A percentile compares a stretch with the other conserved stretches of the same genome.
phyloP scores from a whole-genome alignment of 2,797 vertebrate species.

The Characodon lateralis region DNA sequence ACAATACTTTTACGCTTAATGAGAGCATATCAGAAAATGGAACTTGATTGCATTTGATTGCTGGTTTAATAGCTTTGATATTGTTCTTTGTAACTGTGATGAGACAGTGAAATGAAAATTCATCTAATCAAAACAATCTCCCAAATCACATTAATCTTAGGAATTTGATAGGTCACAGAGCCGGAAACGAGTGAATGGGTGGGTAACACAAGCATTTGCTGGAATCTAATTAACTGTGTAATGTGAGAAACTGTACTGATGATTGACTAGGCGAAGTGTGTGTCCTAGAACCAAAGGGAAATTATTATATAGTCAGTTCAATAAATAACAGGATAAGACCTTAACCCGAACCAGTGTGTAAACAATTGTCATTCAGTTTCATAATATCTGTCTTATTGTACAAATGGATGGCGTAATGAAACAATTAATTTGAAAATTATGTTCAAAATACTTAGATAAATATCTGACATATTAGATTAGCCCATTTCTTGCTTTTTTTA shows the following conservation, averaged over 20 bases:
- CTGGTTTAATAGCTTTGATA: conserved; percentile 62
- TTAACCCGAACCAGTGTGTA: conserved; percentile 9
- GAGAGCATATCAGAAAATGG: conserved; percentile 54
- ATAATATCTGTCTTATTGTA: not conserved
- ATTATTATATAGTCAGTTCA: conserved; percentile 27
- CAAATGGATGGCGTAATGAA: not conserved
- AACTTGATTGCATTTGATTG: conserved; percentile 60
- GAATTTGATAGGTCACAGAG: conserved; percentile 66
- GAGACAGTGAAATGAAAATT: conserved; percentile 65
- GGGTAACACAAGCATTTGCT: conserved; percentile 59
- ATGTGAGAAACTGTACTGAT: conserved; percentile 63
- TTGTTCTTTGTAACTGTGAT: conserved; percentile 64
- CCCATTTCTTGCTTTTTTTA: not conserved
- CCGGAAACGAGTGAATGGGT: conserved; percentile 53
- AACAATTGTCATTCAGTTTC: not conserved
- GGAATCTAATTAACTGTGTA: conserved; percentile 70
- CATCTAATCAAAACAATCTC: conserved; percentile 73
- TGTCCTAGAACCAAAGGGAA: conserved; percentile 46
- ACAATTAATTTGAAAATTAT: not conserved
- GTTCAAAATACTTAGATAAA: not conserved
- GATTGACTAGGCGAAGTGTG: conserved; percentile 56
- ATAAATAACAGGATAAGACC: conserved; percentile 37
- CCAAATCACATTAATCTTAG: conserved; percentile 69
- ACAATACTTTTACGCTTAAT: conserved; percentile 54
- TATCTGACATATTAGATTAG: not conserved